phyloP scores from a whole-genome alignment of 2,797 vertebrate species.

The Falco novaeseelandiae region DNA sequence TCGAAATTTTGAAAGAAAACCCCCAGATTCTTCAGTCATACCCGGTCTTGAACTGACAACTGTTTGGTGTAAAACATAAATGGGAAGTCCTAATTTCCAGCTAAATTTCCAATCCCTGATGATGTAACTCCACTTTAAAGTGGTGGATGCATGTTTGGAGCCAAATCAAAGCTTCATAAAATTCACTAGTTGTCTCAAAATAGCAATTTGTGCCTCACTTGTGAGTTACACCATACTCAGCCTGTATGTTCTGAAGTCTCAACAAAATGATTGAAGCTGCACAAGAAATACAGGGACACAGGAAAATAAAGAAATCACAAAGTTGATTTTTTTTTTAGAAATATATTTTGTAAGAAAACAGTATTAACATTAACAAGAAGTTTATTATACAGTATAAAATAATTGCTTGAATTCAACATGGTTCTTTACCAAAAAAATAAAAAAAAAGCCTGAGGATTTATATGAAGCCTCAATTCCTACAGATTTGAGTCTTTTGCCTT shows the following conservation, averaged over 20 bases:
- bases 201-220: not conserved
- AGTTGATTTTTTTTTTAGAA: slow-evolving; percentile 63
- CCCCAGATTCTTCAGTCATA: not conserved
- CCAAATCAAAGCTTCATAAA: not conserved
- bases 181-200: not conserved
- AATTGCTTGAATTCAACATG: slow-evolving; percentile 53
- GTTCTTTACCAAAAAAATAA: slow-evolving; percentile 20
- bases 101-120: not conserved
- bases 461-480: not conserved
- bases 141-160: not conserved
- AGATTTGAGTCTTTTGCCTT: not conserved
- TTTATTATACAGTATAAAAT: slow-evolving; percentile 79
- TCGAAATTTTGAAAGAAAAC: not conserved
- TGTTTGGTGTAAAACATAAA: not conserved
- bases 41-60: not conserved
- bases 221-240: not conserved
- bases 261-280: not conserved
- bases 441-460: slow-evolving; percentile 64
- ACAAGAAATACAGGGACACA: not conserved
- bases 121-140: not conserved
- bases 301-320: slow-evolving; percentile 18
- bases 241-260: not conserved
- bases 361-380: slow-evolving; percentile 70
- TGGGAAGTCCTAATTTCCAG: not conserved
- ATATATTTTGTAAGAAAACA: slow-evolving; percentile 79